Evolutionary conservation across 2,888 invertebrate genomes (phyloP), one percentile per base, ranked within the genome.

Genomic region (Clanis bilineata): DNA sequence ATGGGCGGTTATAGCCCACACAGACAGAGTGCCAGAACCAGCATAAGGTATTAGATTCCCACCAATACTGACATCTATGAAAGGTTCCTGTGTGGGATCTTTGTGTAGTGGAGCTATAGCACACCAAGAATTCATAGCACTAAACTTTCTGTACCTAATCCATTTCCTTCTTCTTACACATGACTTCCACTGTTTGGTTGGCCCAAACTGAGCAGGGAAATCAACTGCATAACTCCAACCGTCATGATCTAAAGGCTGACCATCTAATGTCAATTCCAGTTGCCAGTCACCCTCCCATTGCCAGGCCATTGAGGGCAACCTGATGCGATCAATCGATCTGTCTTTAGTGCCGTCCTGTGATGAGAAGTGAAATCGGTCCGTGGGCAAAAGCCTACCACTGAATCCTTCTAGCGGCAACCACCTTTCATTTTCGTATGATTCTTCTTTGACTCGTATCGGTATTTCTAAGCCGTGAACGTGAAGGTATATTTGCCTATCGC

Each of bases 211-310:
- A 10, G 96, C 95, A 58, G 97, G 97, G 86, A 98, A 98, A 85
- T 98, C 98, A 38, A 98, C 93, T 38, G 98, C 97, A 89, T 98
- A 98, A 59, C 96, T 96, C 98, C 98, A 98, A 15, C 98, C 98
- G 92, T 98, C 97, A 82, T 97, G 96, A 76, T 97, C 97, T 63
- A 98, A 89, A 2, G 97, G 96, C 75, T 97, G 96, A 18, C 98
- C 98, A 82, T 97, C 96, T 70, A 97, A 90, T 3, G 96, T 96
- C 21, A 96, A 93, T 79, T 97, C 97, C 60, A 97, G 91, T 72
- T 96, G 95, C 98, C 98, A 98, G 69, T 97, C 97, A 2, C 97
- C 97, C 90, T 98, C 98, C 98, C 98, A 98, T 76, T 97, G 96
- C 98, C 98, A 98, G 15, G 97, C 97, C 95, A 97, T 96, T 0